Percentiles rank a stretch among this genome's conserved stretches.
phyloP scores from a whole-genome alignment of 2,797 vertebrate genomes.

The Crypturellus tataupa region DNA sequence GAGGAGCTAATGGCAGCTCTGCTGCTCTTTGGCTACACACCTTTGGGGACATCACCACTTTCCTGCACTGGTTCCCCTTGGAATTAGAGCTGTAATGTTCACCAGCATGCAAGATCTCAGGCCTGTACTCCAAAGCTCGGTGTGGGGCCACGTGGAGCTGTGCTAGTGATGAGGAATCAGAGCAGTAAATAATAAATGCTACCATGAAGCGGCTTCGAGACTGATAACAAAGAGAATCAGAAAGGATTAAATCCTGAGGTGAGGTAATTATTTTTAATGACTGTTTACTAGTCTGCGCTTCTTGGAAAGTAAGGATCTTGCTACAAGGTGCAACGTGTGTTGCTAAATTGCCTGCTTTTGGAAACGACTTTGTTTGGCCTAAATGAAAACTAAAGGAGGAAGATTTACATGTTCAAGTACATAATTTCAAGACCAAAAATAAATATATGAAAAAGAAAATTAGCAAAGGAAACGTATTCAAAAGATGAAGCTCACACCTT shows the following conservation, averaged over 20 bases:
- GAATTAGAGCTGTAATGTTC: background rate
- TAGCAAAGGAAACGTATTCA: background rate
- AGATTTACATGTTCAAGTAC: slow-evolving; percentile 5
- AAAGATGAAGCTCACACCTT: background rate
- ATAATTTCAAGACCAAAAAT: slow-evolving; percentile 1
- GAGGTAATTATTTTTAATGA: slow-evolving; percentile 63
- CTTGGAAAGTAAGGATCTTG: slow-evolving; percentile 37
- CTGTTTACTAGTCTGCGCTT: slow-evolving; percentile 33
- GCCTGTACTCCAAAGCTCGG: background rate
- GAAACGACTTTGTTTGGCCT: background rate
- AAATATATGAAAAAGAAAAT: background rate
- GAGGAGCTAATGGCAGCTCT: background rate
- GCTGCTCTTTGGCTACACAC: background rate
- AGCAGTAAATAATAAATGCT: background rate
- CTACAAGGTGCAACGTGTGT: slow-evolving; percentile 2
- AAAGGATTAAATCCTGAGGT: slow-evolving; percentile 28
- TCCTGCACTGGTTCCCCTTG: background rate
- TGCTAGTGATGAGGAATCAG: background rate
- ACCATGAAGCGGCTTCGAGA: slow-evolving; percentile 9
- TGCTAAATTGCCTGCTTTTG: background rate
- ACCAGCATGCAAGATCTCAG: background rate
- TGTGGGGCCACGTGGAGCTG: background rate
- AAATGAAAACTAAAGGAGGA: background rate
- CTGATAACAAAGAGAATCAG: slow-evolving; percentile 29
- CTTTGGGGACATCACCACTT: background rate